Base-by-base conservation (phyloP, 2,888 invertebrate species). In the Allophyes oxyacanthae region DNA sequence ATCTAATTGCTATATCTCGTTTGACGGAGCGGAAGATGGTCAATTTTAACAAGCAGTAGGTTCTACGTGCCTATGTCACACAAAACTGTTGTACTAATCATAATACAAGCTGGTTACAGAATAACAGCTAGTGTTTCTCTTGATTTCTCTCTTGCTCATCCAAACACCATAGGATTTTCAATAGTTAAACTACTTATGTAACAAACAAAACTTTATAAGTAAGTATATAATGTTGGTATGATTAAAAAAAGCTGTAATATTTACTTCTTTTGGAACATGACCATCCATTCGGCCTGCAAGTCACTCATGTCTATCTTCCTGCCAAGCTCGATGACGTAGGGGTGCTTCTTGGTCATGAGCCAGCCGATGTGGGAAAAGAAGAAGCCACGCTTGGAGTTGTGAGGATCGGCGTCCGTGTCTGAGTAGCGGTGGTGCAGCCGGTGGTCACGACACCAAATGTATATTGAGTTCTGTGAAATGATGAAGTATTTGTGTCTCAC, bases 301-400 rank as follows among this genome's bases (percentile, higher is more conserved):
- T 98, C 98, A 11, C 95, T 95, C 93, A 97, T 92, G 78, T 98
- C 97, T 34, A 98, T 95, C 15, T 91, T 94, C 58, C 71, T 95
- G 15, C 95, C 97, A 70, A 96, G 95, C 54, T 94, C 92, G 26
- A 95, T 95, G 34, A 97, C 96, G 62, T 96, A 95, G 0, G 97
- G 97, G 81, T 98, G 98, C 83, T 97, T 98, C 70, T 94, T 95
- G 60, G 92, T 91, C 95, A 98, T 95, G 14, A 98, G 89, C 98
- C 98, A 98, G 4, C 98, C 98, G 48, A 98, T 95, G 84, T 98
- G 98, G 2, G 96, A 95, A 89, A 98, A 98, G 93, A 98, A 98
- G 91, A 98, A 98, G 0, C 98, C 98, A 38, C 97, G 91, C 42
- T 94, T 95, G 0, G 97, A 95, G 82, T 97, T 97, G 86, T 97